A percentile compares a stretch with the other conserved stretches of the same genome.
phyloP scores from a whole-genome alignment of 2,113 vertebrate genomes.

The Choloepus hoffmanni region DNA sequence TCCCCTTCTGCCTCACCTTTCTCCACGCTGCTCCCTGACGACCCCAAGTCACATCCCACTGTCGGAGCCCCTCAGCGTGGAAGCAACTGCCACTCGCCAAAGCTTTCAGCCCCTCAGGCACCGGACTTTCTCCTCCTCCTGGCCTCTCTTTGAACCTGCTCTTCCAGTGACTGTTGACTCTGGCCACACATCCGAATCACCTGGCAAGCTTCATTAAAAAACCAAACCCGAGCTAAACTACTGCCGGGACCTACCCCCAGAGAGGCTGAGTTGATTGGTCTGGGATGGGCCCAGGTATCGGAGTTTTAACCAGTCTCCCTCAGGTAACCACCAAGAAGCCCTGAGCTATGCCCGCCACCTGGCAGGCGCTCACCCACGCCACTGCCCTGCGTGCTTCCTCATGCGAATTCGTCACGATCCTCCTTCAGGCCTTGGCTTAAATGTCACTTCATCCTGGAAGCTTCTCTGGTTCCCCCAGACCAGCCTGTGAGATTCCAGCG shows the following conservation, averaged over 20 bases:
- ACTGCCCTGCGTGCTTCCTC: not conserved
- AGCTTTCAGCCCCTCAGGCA: not conserved
- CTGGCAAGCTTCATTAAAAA: not conserved
- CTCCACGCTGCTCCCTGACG: not conserved
- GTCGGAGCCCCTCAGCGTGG: not conserved
- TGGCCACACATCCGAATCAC: not conserved
- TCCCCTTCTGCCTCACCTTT: not conserved
- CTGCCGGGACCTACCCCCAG: not conserved
- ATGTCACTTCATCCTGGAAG: slow-evolving; percentile 40
- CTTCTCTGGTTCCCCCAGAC: not conserved
- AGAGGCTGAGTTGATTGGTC: not conserved
- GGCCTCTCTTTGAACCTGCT: slow-evolving; percentile 7
- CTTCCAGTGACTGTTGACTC: slow-evolving; percentile 11
- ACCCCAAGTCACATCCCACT: not conserved
- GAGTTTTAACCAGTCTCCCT: not conserved
- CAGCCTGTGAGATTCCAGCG: not conserved
- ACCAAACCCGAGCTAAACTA: not conserved
- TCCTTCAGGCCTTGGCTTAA: not conserved
- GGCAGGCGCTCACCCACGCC: not conserved
- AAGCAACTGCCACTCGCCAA: not conserved
- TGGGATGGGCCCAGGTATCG: not conserved
- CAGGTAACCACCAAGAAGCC: not conserved
- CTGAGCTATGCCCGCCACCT: not conserved
- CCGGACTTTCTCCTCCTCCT: not conserved
- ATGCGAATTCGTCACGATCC: not conserved